Base-by-base conservation (phyloP, 2,113 vertebrate genomes). In the Poeciliopsis turrubarensis region DNA sequence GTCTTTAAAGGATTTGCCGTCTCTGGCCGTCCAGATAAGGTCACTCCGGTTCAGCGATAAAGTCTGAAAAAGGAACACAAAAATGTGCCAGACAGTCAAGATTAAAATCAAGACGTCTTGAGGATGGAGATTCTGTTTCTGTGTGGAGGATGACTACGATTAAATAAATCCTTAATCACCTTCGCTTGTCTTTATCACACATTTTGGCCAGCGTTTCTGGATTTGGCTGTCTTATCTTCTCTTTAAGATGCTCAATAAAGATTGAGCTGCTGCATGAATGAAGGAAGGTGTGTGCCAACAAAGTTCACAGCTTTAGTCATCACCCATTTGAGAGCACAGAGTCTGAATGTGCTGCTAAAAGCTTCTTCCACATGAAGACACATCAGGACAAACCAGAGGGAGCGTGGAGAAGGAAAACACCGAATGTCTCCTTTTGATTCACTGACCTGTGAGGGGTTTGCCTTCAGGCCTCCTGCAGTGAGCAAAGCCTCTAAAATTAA, bases 311-410 rank as follows among this genome's bases (percentile, higher is more conserved):
- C 13, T 34, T 32, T 25, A 30, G 27, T 34, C 0, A 5, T n/a
- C 47, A 70, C 68, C 30, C 47, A 60, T 51, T 51, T 30, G 67
- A 27, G 5, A 25, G 41, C 67, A 68, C 17, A 19, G 25, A 51
- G 51, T 70, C 47, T 25, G 57, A 70, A 70, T 34, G 9, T 14
- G n/a, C 51, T 34, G 30, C 68, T 70, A 70, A 70, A 57, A 70
- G 68, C 68, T 70, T 70, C 68, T 70, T 70, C 68, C 29, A 32
- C 68, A 34, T 60, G 31, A 57, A 60, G 51, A 9, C 37, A 54
- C 68, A 25, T 22, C 31, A 32, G 12, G 31, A 25, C 30, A 70
- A n/a, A 70, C 25, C 13, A 60, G 51, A 26, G 57, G 68, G 19
- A 22, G 6, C 44, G 5, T 25, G 29, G 31, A 25, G 19, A 54